These are phyloP conservation scores for Asarcornis scutulata DNA, from an alignment of 2,113 vertebrate genomes.

Conservation along the genomic window DNA sequence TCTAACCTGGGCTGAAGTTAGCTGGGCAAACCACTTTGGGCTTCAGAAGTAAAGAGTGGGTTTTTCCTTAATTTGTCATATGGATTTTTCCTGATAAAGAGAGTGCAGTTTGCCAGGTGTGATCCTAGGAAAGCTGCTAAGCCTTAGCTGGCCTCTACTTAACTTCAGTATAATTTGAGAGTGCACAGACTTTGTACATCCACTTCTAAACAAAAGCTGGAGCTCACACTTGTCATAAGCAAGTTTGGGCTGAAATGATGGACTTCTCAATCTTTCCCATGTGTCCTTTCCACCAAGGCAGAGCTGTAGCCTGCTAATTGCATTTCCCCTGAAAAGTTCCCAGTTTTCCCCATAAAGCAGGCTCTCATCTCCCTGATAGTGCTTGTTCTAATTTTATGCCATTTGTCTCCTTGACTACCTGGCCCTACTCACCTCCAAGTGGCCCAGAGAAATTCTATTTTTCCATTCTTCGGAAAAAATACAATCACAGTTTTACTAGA, in stretches of 20 bases:
- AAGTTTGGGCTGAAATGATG: background rate
- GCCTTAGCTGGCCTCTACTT: background rate
- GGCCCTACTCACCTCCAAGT: background rate
- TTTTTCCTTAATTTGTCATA: background rate
- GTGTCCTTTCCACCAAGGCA: background rate
- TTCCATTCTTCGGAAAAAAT: background rate
- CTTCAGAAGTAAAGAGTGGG: background rate
- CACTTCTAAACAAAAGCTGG: background rate
- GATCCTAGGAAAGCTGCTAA: background rate
- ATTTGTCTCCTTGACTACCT: conserved; percentile 34
- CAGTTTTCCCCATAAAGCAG: background rate
- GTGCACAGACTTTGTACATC: background rate
- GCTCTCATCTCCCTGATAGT: background rate
- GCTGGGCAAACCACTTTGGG: background rate
- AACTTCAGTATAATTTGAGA: background rate
- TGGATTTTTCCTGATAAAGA: background rate
- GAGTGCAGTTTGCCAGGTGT: background rate
- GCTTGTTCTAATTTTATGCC: background rate
- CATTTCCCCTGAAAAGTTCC: background rate
- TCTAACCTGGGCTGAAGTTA: background rate
- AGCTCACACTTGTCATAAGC: background rate
- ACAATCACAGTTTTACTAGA: background rate
- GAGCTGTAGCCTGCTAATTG: background rate
- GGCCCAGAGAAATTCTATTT: background rate
- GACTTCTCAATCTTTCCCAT: background rate